These are phyloP conservation scores for Chunga burmeisteri DNA, from an alignment of 2,113 vertebrate genomes.

Conservation along the genomic window DNA sequence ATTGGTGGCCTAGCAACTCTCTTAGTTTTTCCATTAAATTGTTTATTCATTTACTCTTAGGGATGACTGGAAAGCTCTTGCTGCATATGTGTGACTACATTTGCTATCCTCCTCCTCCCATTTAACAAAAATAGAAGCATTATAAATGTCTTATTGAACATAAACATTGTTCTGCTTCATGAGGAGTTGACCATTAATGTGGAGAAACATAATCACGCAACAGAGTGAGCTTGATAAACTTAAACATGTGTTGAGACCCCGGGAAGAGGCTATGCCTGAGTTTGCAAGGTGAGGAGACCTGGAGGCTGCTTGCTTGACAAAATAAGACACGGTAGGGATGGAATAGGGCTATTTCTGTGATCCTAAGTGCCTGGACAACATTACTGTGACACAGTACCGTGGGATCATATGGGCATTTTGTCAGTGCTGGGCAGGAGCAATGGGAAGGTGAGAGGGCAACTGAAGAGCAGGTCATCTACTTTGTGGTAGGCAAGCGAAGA, in stretches of 20 bases:
- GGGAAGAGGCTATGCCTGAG: fast-evolving
- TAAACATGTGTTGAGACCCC: background rate
- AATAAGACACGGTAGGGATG: background rate
- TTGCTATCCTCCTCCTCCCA: background rate
- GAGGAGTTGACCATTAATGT: background rate
- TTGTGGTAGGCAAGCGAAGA: background rate
- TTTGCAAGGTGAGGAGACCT: background rate
- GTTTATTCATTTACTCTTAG: background rate
- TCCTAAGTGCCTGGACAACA: background rate
- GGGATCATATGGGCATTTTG: background rate
- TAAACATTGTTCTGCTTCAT: background rate
- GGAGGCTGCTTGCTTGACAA: background rate
- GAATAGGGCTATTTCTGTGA: background rate
- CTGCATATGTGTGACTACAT: background rate
- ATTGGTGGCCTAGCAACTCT: background rate
- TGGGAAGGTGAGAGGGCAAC: background rate
- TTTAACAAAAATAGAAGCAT: background rate
- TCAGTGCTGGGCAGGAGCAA: background rate
- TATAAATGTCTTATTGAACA: background rate
- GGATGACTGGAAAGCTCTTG: background rate
- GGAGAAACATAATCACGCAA: background rate
- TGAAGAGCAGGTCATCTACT: background rate
- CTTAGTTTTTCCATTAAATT: background rate
- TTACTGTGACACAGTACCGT: background rate
- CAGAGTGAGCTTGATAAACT: background rate